Percentiles rank a stretch among this genome's conserved stretches.
Conservation (phyloP, 2,888 invertebrate species). For the Polymixis lichenea region DNA sequence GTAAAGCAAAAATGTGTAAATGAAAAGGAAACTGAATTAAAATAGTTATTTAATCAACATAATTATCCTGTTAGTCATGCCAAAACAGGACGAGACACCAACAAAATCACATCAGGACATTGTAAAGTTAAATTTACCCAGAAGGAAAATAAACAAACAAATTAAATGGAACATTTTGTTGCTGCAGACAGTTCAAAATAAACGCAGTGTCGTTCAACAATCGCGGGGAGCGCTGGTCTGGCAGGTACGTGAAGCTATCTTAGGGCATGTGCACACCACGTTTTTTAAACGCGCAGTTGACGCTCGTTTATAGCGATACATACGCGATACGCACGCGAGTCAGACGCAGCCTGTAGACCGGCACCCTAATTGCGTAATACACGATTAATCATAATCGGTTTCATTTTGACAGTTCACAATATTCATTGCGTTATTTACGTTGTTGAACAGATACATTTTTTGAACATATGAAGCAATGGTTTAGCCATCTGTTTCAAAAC, state of each 20-base stretch:
- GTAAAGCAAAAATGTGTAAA: neutral
- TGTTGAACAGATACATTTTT: too few species aligned
- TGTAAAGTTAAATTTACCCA: neutral
- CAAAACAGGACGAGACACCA: neutral
- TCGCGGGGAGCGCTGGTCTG: slow-evolving; percentile 20
- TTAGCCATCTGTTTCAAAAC: too few species aligned
- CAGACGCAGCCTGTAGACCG: too few species aligned
- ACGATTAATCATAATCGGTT: too few species aligned
- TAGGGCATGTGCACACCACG: too few species aligned
- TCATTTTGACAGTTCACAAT: too few species aligned
- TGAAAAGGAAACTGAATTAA: neutral
- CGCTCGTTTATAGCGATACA: too few species aligned
- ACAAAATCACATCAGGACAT: neutral
- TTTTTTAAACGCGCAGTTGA: too few species aligned
- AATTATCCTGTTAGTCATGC: slow-evolving; percentile 32
- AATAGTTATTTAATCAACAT: neutral
- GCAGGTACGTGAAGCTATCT: slow-evolving; percentile 53
- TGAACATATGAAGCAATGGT: too few species aligned
- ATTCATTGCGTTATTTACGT: too few species aligned
- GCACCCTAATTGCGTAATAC: too few species aligned
- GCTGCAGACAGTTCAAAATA: slow-evolving; percentile 28
- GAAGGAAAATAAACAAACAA: slow-evolving; percentile 45
- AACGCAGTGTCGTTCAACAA: slow-evolving; percentile 65
- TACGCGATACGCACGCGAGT: too few species aligned
- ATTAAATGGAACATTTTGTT: slow-evolving; percentile 21